Percentiles rank a stretch among this genome's conserved stretches.
Evolutionary conservation across 2,113 vertebrate species (phyloP).

Genomic region (Oryzias melastigma): DNA sequence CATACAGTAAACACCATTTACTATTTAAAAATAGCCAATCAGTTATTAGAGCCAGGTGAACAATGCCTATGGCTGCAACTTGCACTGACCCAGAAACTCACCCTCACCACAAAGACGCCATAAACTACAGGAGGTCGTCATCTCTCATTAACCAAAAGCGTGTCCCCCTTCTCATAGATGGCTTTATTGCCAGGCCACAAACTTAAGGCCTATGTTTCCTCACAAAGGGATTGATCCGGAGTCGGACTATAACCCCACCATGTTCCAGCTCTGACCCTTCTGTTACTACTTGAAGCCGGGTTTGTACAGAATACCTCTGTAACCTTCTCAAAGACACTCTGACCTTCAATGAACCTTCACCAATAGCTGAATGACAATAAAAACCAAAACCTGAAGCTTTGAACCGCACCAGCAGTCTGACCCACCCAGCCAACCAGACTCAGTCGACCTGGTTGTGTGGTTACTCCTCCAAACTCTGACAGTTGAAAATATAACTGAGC

Average conservation of each 20-base stretch:
- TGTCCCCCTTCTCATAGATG: too few relatives aligned
- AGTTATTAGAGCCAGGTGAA: slow-evolving; percentile 58
- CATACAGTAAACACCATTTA: too few relatives aligned
- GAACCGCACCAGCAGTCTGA: not conserved
- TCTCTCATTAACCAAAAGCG: too few relatives aligned
- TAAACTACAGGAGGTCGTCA: not conserved
- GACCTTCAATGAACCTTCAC: too few relatives aligned
- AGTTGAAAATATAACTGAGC: not conserved
- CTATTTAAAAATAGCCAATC: slow-evolving; percentile 42
- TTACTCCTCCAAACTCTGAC: not conserved
- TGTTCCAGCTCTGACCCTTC: too few relatives aligned
- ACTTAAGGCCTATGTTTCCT: too few relatives aligned
- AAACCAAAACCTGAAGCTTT: not conserved
- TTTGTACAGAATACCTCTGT: too few relatives aligned
- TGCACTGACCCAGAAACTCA: slow-evolving; percentile 54
- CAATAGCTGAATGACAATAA: too few relatives aligned
- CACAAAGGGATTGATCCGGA: too few relatives aligned
- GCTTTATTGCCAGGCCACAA: too few relatives aligned
- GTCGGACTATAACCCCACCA: not conserved
- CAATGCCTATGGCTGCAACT: slow-evolving; percentile 37
- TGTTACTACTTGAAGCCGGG: too few relatives aligned
- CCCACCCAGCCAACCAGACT: not conserved
- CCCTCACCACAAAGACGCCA: slow-evolving; percentile 45
- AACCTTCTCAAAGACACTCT: too few relatives aligned
- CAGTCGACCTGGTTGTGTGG: not conserved